Base-by-base conservation (phyloP, 2,797 vertebrate species). In the Thaleichthys pacificus region DNA sequence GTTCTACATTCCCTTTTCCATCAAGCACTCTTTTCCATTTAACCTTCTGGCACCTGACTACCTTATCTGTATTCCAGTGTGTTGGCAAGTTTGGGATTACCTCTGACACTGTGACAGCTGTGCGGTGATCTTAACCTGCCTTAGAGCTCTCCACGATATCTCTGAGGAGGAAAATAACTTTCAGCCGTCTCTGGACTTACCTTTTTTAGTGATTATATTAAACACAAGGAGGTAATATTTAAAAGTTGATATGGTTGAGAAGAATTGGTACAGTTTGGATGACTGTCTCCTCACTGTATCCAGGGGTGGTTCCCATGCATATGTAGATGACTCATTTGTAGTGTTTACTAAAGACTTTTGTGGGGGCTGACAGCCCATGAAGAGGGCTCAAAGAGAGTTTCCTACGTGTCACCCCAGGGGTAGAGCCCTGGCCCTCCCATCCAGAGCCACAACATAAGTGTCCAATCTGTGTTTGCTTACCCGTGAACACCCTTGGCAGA, bases 381-480 rank as follows among this genome's bases (percentile, higher is more conserved):
- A 83, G 86, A 86, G 77, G 77, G 72, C 85, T 90, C 84, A 84
- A 88, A 87, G 80, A 82, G 81, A 82, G 80, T 81, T 86, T 85
- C 85, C 77, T 87, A 86, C 77, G 79, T 82, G 88, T 89, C 90
- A 89, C 87, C 84, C 82, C 85, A 88, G 87, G 86, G 89, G 87
- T 80, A 80, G 24, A 71, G 81, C 60, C 76, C 71, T 85, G 86
- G 82, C 73, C 82, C 82, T 75, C 82, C 81, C 86, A 80, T 85
- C 81, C 78, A 85, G 75, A 80, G 81, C 80, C 74, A 86, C 89
- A 89, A 85, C 89, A 89, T 88, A 75, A 82, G 87, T 89, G 84
- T 83, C 85, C 93, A 90, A 88, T 86, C 89, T 91, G 90, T 94
- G 90, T 95, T 94, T 93, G 89, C 91, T 91, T 93, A 93, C 89